Base-by-base conservation (phyloP, 2,888 invertebrate genomes). In the Yponomeuta malinellus region DNA sequence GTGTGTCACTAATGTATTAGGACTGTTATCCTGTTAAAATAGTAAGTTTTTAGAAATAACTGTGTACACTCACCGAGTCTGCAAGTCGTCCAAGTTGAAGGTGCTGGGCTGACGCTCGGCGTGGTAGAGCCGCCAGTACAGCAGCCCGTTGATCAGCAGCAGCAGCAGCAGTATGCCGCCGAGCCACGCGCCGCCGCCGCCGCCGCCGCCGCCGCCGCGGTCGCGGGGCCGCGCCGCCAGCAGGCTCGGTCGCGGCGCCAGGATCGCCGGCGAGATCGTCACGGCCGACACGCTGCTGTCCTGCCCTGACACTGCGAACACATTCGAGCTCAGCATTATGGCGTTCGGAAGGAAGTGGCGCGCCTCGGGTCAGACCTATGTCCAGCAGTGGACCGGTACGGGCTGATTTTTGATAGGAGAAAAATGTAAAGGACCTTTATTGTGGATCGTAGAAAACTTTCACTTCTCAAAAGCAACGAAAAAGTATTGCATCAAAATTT, bases 101-200 rank as follows among this genome's bases (percentile, higher is more conserved):
- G 72, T 63, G 15, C 73, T 63, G 5, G 69, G 72, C 29, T 74
- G 71, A 73, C 94, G 93, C 83, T 96, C 95, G 74, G 95, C 85
- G 76, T 94, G 93, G 95, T 96, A 96, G 76, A 98, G 93, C 89
- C 96, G 95, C 90, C 96, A 96, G 93, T 97, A 97, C 73, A 98
- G 94, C 84, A 96, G 93, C 75, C 95, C 96, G 82, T 95, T 94
- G 75, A 95, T 78, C 65, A 94, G 86, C 73, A 92, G 81, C 78
- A 92, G 81, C 74, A 84, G 71, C 78, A 97, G 87, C 78, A 96
- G 89, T 75, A 95, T 93, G 75, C 94, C 93, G 75, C 94, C 88
- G 79, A 95, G 90, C 52, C 52, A 59, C 3, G 52, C 12, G 85
- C 86, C 86, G 37, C 64, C 59, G 72, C 70, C 70, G 73, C 73